phyloP scores from a whole-genome alignment of 2,797 vertebrate species.

The Discoglossus pictus region DNA sequence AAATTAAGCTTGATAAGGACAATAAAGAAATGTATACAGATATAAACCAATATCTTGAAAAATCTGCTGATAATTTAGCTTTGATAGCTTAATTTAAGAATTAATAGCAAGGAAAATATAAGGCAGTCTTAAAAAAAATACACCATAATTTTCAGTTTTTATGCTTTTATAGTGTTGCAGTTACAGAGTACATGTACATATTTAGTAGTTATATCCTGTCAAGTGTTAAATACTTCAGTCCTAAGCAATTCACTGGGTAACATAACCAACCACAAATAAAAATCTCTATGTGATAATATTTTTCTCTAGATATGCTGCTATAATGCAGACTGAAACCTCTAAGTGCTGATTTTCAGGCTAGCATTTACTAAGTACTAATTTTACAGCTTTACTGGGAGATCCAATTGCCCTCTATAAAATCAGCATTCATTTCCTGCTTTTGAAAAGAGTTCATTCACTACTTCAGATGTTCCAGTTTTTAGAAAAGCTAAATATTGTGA shows the following conservation, averaged over 20 bases:
- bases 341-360: background rate
- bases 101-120: constrained; percentile 18
- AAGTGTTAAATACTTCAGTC: constrained; percentile 15
- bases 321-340: constrained; percentile 2
- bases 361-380: background rate
- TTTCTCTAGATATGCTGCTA: background rate
- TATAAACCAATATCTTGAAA: constrained; percentile 4
- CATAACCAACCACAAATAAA: background rate
- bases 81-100: constrained; percentile 14
- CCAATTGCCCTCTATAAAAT: too few relatives aligned
- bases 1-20: constrained; percentile 13
- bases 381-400: too few relatives aligned
- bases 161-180: background rate
- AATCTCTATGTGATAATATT: constrained; percentile 5
- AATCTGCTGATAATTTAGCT: constrained; percentile 20
- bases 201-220: constrained; percentile 3
- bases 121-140: background rate
- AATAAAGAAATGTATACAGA: constrained; percentile 13
- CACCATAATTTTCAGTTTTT: constrained; percentile 2
- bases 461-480: too few relatives aligned
- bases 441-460: too few relatives aligned
- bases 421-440: too few relatives aligned
- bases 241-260: constrained; percentile 2
- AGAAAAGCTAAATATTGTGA: too few relatives aligned
- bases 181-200: constrained; percentile 3